These are phyloP conservation scores for Listronotus bonariensis DNA, from an alignment of 1,140 invertebrate genomes.

Conservation along the genomic window DNA sequence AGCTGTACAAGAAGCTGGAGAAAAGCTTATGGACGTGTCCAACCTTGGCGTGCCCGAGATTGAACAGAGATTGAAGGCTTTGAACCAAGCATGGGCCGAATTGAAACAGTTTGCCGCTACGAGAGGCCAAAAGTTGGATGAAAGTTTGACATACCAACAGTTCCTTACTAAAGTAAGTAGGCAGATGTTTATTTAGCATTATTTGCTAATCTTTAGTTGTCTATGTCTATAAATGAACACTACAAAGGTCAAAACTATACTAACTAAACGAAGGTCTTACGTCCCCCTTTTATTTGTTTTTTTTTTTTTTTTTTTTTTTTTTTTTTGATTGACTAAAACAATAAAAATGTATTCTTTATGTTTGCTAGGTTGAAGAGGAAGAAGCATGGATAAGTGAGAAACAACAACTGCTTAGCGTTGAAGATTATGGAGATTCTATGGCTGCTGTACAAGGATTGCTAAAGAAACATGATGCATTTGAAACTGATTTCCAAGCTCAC, in stretches of 20 bases:
- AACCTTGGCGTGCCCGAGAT: slow-evolving; percentile 97
- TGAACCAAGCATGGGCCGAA: slow-evolving; percentile 90
- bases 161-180: slow-evolving; percentile 82
- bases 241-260: too few relatives aligned
- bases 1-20: slow-evolving; percentile 94
- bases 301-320: too few relatives aligned
- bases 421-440: slow-evolving; percentile 98
- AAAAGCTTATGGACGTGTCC: slow-evolving; percentile 96
- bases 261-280: too few relatives aligned
- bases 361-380: slow-evolving; percentile 85
- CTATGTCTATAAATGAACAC: too few relatives aligned
- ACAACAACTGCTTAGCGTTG: slow-evolving; percentile 93
- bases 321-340: too few relatives aligned
- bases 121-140: slow-evolving; percentile 90
- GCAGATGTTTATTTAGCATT: too few relatives aligned
- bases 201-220: too few relatives aligned
- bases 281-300: too few relatives aligned
- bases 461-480: slow-evolving; percentile 99
- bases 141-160: slow-evolving; percentile 92
- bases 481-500: slow-evolving; percentile 95
- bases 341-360: background rate
- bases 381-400: slow-evolving; percentile 99
- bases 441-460: slow-evolving; percentile 91
- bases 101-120: slow-evolving; percentile 86
- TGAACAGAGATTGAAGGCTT: slow-evolving; percentile 80